A percentile compares a stretch with the other conserved stretches of the same genome.
Conservation (phyloP, 2,797 vertebrate genomes). For the Xenopus petersii region DNA sequence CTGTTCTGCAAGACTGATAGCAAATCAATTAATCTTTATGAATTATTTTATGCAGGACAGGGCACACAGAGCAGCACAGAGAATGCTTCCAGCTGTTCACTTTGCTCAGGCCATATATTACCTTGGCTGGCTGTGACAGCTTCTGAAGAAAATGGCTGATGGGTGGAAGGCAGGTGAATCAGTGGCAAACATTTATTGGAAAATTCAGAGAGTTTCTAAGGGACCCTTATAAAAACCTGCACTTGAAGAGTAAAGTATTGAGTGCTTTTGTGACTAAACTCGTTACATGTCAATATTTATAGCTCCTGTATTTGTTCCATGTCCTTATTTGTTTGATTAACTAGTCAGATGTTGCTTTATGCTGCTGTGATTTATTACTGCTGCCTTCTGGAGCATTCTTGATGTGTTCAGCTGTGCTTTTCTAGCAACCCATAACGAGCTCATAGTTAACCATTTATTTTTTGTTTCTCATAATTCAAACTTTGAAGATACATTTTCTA, state of each 20-base stretch:
- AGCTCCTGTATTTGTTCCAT: conserved; percentile 78
- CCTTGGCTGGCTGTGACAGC: conserved; percentile 98
- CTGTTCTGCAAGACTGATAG: conserved; percentile 93
- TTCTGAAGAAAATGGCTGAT: conserved; percentile 98
- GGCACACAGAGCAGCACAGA: conserved; percentile 87
- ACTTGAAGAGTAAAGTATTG: conserved; percentile 80
- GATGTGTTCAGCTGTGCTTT: conserved; percentile 81
- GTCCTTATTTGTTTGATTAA: conserved; percentile 91
- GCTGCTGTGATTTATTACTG: conserved; percentile 79
- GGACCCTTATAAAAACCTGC: conserved; percentile 86
- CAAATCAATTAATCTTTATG: conserved; percentile 99
- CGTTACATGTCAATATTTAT: conserved; percentile 84
- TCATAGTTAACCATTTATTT: conserved; percentile 17
- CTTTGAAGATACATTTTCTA: too few relatives aligned
- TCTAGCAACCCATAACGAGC: conserved; percentile 59
- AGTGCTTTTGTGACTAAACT: conserved; percentile 78
- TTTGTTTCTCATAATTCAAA: background rate
- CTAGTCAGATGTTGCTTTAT: conserved; percentile 83
- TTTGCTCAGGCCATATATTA: conserved; percentile 99
- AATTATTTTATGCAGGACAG: conserved; percentile 99
- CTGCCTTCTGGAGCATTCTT: conserved; percentile 82
- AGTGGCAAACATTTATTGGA: conserved; percentile 93
- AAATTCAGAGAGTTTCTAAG: conserved; percentile 89
- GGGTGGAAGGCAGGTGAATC: conserved; percentile 99
- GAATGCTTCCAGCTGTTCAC: conserved; percentile 99